These are phyloP conservation scores for Teleiodes luculella DNA, from an alignment of 2,888 invertebrate species.

Conservation along the genomic window DNA sequence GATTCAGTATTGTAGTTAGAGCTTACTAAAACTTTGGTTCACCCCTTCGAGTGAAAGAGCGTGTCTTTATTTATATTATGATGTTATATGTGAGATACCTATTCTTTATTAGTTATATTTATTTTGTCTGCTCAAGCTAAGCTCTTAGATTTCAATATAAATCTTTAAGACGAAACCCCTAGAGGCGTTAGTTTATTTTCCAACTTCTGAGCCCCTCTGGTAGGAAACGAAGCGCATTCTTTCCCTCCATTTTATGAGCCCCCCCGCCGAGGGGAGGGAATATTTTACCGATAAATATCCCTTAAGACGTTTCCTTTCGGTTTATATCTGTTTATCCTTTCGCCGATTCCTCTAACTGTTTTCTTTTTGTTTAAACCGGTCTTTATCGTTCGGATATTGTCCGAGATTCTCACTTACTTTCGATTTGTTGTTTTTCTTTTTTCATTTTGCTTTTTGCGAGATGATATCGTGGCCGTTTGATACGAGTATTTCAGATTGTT, in stretches of 20 bases:
- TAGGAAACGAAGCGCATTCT: slow-evolving; percentile 41
- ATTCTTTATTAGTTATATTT: too few species aligned
- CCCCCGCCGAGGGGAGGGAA: slow-evolving; percentile 43
- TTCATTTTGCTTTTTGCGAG: neutral
- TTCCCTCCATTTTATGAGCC: slow-evolving; percentile 53
- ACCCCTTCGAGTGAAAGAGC: too few species aligned
- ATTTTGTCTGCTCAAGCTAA: too few species aligned
- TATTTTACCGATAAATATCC: slow-evolving; percentile 73
- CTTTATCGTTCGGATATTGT: slow-evolving; percentile 44
- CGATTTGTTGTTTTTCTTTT: neutral
- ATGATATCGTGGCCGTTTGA: neutral
- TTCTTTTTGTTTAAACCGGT: slow-evolving; percentile 54
- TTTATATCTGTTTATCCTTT: slow-evolving; percentile 61
- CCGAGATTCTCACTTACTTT: slow-evolving; percentile 27
- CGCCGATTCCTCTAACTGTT: slow-evolving; percentile 69
- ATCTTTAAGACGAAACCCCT: too few species aligned
- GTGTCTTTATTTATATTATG: too few species aligned
- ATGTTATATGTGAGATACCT: too few species aligned
- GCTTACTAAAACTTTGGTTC: too few species aligned
- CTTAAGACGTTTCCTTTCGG: slow-evolving; percentile 62
- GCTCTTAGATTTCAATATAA: too few species aligned
- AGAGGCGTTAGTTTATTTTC: neutral
- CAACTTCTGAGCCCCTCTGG: slow-evolving; percentile 18
- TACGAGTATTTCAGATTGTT: neutral
- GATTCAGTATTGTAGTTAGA: too few species aligned